Base-by-base conservation (phyloP, 2,888 invertebrate genomes). In the Chrysolina oricalcia region DNA sequence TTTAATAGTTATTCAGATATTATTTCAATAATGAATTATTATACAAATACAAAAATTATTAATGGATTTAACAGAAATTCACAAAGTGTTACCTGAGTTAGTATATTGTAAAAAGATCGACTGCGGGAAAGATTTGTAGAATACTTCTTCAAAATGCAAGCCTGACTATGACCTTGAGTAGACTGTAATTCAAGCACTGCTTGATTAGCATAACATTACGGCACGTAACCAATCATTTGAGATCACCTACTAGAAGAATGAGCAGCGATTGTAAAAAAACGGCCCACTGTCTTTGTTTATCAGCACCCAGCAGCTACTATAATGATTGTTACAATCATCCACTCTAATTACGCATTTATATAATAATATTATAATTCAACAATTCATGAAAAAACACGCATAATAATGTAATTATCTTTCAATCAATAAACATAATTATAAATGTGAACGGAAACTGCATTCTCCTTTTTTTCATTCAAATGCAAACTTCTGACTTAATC, bases 281-380 rank as follows among this genome's bases (percentile, higher is more conserved):
- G 21, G 11, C 21, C 53, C 9, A 46, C n/a, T 62, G 46, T 50
- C 46, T 50, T 62, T 53, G 48, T 53, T 65, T 19, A 65, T 63
- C 6, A 64, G 59, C 21, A 41, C 46, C 17, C 2, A 35, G 19
- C 1, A 64, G 5, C 6, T 11, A 17, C 6, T 11, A 17, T 15
- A 27, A 59, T 46, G 21, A 59, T 17, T 35, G n/a, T 59, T 11
- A 59, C 59, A 70, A 72, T 78, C 67, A 62, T 56, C 74, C 65
- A 70, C 56, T 70, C 73, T 76, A 78, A 76, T 78, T 71, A 63
- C 63, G 64, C 59, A 76, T 78, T 78, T 78, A 78, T 72, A 71
- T 78, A 78, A 78, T 46, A 35, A 62, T 68, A 72, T 75, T 72
- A 72, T 64, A 72, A 56, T 65, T 59, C 27, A 65, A 56, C 65